Evolutionary conservation across 2,888 invertebrate species (phyloP).

Genomic region (Lithophane leautieri): DNA sequence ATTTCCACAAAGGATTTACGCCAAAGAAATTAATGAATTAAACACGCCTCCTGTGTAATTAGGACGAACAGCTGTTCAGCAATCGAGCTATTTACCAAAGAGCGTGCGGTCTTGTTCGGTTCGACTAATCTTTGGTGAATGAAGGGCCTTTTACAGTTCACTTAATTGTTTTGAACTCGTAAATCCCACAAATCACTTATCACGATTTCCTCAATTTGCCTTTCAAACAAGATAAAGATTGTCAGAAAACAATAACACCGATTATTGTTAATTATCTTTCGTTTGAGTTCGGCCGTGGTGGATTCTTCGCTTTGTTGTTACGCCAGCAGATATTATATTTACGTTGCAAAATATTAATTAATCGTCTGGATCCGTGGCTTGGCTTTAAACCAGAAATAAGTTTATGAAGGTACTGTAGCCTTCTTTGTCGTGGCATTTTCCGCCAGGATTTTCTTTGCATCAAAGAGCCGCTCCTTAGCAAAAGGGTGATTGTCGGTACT

Average conservation of each 20-base stretch:
- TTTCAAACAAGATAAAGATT: conserved; percentile 67
- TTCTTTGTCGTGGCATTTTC: conserved; percentile 7
- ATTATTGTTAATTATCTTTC: conserved; percentile 67
- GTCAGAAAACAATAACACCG: conserved; percentile 64
- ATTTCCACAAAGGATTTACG: conserved; percentile 35
- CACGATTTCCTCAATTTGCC: conserved; percentile 63
- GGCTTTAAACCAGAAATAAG: conserved; percentile 25
- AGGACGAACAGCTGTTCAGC: conserved; percentile 56
- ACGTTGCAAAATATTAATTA: conserved; percentile 48
- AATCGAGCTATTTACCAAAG: conserved; percentile 45
- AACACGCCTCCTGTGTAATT: conserved; percentile 48
- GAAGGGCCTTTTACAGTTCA: conserved; percentile 59
- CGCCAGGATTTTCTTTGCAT: background rate
- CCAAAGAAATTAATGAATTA: conserved; percentile 45
- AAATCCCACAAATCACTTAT: conserved; percentile 63
- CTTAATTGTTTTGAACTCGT: conserved; percentile 59
- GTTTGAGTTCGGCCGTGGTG: conserved; percentile 49
- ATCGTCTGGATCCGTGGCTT: conserved; percentile 24
- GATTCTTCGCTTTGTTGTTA: conserved; percentile 49
- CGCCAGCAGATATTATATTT: conserved; percentile 41
- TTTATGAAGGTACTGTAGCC: conserved; percentile 10
- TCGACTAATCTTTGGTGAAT: conserved; percentile 52
- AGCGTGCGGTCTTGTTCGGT: conserved; percentile 41
- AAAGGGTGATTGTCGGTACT: conserved; percentile 1
- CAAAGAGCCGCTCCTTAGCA: conserved; percentile 16